Evolutionary conservation across 2,113 vertebrate species (phyloP), one percentile per base, ranked within the genome.

Genomic region (Calidris pugnax): DNA sequence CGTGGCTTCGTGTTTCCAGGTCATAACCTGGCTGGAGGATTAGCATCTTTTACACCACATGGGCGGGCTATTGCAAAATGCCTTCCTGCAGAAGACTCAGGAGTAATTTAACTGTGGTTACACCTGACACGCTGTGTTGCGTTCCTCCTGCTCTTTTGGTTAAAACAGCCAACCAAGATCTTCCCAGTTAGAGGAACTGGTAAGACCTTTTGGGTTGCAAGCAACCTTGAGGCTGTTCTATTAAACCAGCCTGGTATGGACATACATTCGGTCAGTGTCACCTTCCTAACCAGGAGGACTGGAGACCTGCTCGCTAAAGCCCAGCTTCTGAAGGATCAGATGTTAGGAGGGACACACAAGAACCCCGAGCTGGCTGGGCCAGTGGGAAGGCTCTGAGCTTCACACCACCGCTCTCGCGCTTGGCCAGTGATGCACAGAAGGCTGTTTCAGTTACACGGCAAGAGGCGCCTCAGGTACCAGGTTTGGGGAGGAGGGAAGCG

Each of bases 381-480:
- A 66, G 37, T 0, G 0, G 37, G 28, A 41, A 74, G 73, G 64
- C 51, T 74, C 60, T 47, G 23, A 14, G 51, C 77, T 59, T 71
- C 3, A 2, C 50, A 45, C 16, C 45, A 75, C 16, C 0, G 23
- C 60, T 32, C 73, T 75, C 19, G 4, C 1, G 5, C 68, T 89
- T 78, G 85, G 73, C 43, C 51, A 77, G 28, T 0, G 3, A 78
- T 41, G 37, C 80, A 87, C 19, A 27, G 66, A 72, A 7, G 41
- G 41, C 76, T 78, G 10, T 69, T 74, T 50, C 32, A 78, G 77
- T 82, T 53, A 75, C 28, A 27, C 26, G 35, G 43, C n/a, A 33
- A 86, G 91, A 91, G 4, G 6, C 1, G 0, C 41, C 51, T 63
- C 0, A 0, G 39, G 71, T 59, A 67, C 41, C 12, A 43, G 6